phyloP scores from a whole-genome alignment of 2,113 vertebrate genomes.

The Triplophysa dalaica region DNA sequence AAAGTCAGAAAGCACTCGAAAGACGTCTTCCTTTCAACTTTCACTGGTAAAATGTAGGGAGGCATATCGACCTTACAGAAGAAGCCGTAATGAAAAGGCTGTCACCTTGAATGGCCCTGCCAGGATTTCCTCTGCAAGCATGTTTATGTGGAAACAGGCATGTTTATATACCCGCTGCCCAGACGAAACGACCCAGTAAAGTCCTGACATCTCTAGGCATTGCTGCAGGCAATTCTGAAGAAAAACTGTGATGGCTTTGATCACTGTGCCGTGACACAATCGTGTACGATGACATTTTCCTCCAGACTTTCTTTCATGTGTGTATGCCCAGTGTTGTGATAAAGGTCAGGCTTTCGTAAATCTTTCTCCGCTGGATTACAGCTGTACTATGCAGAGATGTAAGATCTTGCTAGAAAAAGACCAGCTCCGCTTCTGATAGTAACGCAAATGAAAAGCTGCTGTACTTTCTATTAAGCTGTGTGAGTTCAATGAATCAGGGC shows the following conservation, averaged over 20 bases:
- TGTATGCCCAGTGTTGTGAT: conserved; percentile 11
- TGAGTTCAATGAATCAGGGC: too few species aligned
- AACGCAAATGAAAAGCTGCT: background rate
- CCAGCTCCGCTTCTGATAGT: background rate
- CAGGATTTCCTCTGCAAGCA: conserved; percentile 10
- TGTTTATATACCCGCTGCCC: background rate
- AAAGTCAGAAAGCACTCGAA: conserved; percentile 58
- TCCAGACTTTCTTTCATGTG: background rate
- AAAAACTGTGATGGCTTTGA: background rate
- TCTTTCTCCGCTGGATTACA: conserved; percentile 18
- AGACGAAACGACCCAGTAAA: conserved; percentile 21
- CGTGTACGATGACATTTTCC: background rate
- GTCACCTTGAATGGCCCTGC: conserved; percentile 34
- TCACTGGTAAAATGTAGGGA: conserved; percentile 48
- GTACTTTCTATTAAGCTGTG: background rate
- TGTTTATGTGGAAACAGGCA: background rate
- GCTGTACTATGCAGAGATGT: background rate
- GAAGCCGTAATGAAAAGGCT: conserved; percentile 6
- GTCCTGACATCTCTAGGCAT: background rate
- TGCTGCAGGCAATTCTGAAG: background rate
- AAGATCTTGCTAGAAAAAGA: conserved; percentile 12
- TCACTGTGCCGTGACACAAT: background rate
- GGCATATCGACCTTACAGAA: conserved; percentile 20
- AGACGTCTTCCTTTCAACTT: conserved; percentile 64
- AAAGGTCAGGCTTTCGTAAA: conserved; percentile 54